Conservation (phyloP, 2,888 invertebrate species). For the Fragum fragum region DNA sequence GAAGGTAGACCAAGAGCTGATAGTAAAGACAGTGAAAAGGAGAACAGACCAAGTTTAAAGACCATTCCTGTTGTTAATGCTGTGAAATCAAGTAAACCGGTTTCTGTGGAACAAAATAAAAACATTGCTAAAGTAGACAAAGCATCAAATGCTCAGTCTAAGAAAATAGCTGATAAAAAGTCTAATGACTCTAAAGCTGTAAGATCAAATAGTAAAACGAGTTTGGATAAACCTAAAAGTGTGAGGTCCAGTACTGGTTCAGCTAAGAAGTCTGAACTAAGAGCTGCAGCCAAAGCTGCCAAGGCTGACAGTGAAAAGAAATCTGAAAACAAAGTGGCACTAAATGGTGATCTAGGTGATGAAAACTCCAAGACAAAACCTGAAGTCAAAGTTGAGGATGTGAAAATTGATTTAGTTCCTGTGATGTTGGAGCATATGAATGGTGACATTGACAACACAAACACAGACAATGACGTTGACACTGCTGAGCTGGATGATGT, state of each 20-base stretch:
- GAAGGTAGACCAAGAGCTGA: conserved; percentile 60
- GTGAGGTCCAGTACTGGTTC: background rate
- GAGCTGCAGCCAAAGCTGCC: conserved; percentile 5
- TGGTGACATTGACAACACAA: background rate
- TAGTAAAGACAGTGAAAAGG: conserved; percentile 82
- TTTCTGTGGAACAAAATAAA: conserved; percentile 35
- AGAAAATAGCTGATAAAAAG: background rate
- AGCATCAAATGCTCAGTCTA: background rate
- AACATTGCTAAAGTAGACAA: background rate
- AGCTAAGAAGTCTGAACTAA: conserved; percentile 2
- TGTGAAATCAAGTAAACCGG: conserved; percentile 39
- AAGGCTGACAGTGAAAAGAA: conserved; percentile 11
- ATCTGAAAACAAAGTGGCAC: conserved; percentile 3
- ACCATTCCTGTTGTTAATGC: conserved; percentile 1
- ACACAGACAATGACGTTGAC: conserved; percentile 28
- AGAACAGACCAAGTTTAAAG: conserved; percentile 73
- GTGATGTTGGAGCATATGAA: background rate
- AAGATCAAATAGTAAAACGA: conserved; percentile 14
- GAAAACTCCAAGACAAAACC: conserved; percentile 4
- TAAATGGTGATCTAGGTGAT: conserved; percentile 24
- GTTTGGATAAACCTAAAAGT: conserved; percentile 9
- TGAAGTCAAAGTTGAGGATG: conserved; percentile 2
- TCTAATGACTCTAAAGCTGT: background rate
- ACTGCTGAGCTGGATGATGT: conserved; percentile 11
- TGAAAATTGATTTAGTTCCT: background rate